phyloP scores from a whole-genome alignment of 2,113 vertebrate genomes.

The Chamaetylas fuelleborni region DNA sequence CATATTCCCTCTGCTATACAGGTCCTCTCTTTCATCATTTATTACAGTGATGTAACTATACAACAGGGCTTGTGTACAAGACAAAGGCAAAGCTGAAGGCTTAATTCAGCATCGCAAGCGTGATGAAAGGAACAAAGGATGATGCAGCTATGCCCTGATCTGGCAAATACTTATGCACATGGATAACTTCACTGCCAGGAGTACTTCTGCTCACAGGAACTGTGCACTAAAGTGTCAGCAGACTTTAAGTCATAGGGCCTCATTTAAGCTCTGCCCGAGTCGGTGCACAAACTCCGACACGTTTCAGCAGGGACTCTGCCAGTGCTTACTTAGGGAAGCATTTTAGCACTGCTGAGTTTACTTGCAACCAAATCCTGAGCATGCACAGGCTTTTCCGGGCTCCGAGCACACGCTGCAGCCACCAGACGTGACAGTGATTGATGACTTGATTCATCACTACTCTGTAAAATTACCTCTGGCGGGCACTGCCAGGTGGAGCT shows the following conservation, averaged over 20 bases:
- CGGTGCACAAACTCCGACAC: background rate
- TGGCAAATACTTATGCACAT: slow-evolving; percentile 59
- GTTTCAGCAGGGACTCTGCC: slow-evolving; percentile 42
- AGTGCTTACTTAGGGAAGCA: slow-evolving; percentile 42
- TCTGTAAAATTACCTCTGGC: background rate
- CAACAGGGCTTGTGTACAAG: slow-evolving; percentile 23
- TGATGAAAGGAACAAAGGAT: slow-evolving; percentile 60
- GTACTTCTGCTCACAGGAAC: slow-evolving; percentile 15
- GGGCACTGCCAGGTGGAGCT: slow-evolving; percentile 27
- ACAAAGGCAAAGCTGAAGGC: slow-evolving; percentile 63
- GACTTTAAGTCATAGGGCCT: slow-evolving; percentile 33
- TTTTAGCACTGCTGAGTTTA: slow-evolving; percentile 65
- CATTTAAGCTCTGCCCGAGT: background rate
- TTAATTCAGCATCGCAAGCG: slow-evolving; percentile 40
- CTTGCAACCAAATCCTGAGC: slow-evolving; percentile 69
- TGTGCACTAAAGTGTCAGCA: slow-evolving; percentile 2
- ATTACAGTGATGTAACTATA: slow-evolving; percentile 23
- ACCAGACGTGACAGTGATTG: slow-evolving; percentile 47
- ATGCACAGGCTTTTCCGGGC: slow-evolving; percentile 61
- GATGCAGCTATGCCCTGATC: slow-evolving; percentile 62
- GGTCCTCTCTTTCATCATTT: slow-evolving; percentile 34
- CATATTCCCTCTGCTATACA: background rate
- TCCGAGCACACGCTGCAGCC: background rate
- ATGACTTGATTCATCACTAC: slow-evolving; percentile 52
- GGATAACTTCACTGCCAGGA: slow-evolving; percentile 56